Percentiles rank a stretch among this genome's conserved stretches.
Conservation (phyloP, 2,113 vertebrate species). For the Callionymus lyra region DNA sequence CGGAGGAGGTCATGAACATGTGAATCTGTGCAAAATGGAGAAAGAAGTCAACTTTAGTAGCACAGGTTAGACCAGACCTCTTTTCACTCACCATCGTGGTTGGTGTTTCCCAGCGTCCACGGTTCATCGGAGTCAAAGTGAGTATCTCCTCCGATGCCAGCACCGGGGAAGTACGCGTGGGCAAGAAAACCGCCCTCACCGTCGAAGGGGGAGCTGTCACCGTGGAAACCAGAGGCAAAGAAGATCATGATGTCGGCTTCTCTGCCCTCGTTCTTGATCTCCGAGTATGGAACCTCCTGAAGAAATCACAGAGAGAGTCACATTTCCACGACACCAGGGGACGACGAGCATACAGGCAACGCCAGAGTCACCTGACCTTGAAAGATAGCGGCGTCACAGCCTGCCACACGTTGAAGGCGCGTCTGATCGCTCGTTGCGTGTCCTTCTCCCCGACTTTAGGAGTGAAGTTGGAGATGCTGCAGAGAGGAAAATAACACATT, state of each 20-base stretch:
- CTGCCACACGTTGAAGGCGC: slow-evolving; percentile 98
- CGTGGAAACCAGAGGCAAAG: slow-evolving; percentile 97
- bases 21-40: background rate
- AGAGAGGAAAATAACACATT: slow-evolving; percentile 1
- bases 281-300: slow-evolving; percentile 86
- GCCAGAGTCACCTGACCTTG: slow-evolving; percentile 61
- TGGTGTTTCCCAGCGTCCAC: slow-evolving; percentile 91
- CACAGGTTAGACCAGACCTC: background rate
- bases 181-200: slow-evolving; percentile 96
- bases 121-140: slow-evolving; percentile 97
- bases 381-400: slow-evolving; percentile 91
- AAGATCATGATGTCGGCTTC: slow-evolving; percentile 99
- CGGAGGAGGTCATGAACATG: too few relatives aligned
- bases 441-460: slow-evolving; percentile 95
- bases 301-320: background rate
- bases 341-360: background rate
- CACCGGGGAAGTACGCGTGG: slow-evolving; percentile 95
- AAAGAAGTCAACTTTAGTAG: background rate
- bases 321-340: background rate
- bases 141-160: slow-evolving; percentile 94
- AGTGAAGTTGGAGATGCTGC: slow-evolving; percentile 95
- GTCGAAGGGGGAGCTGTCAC: slow-evolving; percentile 94
- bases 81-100: slow-evolving; percentile 80
- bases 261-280: slow-evolving; percentile 91
- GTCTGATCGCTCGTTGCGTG: slow-evolving; percentile 88